Base-by-base conservation (phyloP, 2,113 vertebrate species). In the Xenus cinereus region DNA sequence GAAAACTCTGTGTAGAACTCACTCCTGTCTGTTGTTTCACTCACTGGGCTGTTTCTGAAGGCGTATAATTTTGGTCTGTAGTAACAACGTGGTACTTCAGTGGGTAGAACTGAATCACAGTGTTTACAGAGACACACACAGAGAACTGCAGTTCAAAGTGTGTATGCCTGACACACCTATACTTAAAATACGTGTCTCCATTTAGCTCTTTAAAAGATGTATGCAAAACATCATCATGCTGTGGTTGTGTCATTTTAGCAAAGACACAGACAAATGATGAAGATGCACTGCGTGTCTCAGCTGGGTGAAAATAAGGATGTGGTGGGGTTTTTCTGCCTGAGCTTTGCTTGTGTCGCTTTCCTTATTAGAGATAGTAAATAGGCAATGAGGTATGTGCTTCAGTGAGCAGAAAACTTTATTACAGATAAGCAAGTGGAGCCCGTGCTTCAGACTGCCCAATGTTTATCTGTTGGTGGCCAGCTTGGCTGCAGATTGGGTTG, bases 61-160 rank as follows among this genome's bases (percentile, higher is more conserved):
- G n/a, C 3, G 48, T 69, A 0, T 69, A 32, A 57, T 93, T 93
- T 71, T 84, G 83, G 41, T 50, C 13, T 80, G 88, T 33, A 46
- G 75, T 80, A 37, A 19, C 72, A 12, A 46, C 16, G 12, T 7
- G 14, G 48, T n/a, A 15, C 74, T 89, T 71, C 48, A n/a, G 46
- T 37, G 51, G 32, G 32, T 21, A 32, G 72, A 35, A 66, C 32
- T 37, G 66, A 67, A 66, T 83, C 39, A 15, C 51, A 45, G 54
- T 68, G 46, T 89, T 71, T 72, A 33, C 76, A 66, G 12, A 32
- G 30, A 37, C 26, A 78, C 45, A 32, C 14, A 66, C 6, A 43
- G 7, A 43, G 37, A 74, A 12, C 57, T 0, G 0, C 64, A 3
- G 30, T 74, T 30, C 19, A 1, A 12, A 3, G 6, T 20, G 3